Base-by-base conservation (phyloP, 2,888 invertebrate species). In the Ditula angustiorana region DNA sequence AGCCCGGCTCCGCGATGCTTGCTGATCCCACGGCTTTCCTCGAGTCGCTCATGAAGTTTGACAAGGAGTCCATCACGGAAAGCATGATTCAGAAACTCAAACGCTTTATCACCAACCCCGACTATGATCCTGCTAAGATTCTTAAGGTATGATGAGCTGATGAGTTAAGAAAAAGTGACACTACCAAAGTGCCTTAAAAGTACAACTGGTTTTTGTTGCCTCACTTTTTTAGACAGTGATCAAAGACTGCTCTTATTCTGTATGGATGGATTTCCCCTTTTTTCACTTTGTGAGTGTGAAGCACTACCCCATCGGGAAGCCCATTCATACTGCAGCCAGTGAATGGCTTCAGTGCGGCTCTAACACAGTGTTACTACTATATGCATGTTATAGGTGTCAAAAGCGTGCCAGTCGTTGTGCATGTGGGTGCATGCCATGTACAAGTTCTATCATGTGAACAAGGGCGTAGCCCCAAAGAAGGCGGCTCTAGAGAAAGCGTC, bases 351-450 rank as follows among this genome's bases (percentile, higher is more conserved):
- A n/a, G n/a, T n/a, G n/a, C n/a, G n/a, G n/a, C n/a, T n/a, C n/a
- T 30, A 10, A 11, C 8, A 10, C 2, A 30, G 10, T 30, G n/a
- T 37, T 37, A 5, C 7, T 46, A 30, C 33, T 33, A 11, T 33
- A 11, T 16, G 5, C 2, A 11, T 16, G 5, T 1, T 75, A 3
- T 78, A 95, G 95, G 95, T 96, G 10, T 97, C 96, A 0, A 96
- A 96, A 83, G 96, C 96, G 0, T 96, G 96, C 78, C 95, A 95
- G 69, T 96, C 96, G 0, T 90, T 98, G 1, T 98, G 98, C 76
- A 96, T 97, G 93, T 98, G 98, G 98, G 95, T 98, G 28, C 96
- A 97, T 74, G 98, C 98, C 0, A 97, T 99, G 95, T 98, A 96
- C 86, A 96, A 97, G 80, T 99, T 97, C 85, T 98, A 98, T 82